Percentiles rank a stretch among this genome's conserved stretches.
These are phyloP conservation scores for Hydrolagus colliei DNA, from an alignment of 2,797 vertebrate species.

Conservation along the genomic window DNA sequence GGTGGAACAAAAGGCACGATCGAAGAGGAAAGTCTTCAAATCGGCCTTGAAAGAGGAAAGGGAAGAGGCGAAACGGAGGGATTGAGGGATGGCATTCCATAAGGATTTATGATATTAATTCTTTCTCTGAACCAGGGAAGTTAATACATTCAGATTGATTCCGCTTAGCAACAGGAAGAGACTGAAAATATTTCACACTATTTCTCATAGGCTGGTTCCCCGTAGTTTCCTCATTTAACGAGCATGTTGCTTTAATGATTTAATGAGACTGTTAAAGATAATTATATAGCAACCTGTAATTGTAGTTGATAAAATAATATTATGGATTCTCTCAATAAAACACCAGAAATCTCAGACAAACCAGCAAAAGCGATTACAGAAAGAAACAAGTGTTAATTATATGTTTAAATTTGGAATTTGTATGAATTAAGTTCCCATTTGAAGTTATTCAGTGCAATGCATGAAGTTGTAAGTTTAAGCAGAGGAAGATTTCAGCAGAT, in stretches of 20 bases:
- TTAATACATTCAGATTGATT: background rate
- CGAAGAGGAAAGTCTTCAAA: too few relatives aligned
- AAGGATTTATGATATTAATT: background rate
- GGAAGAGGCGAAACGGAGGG: too few relatives aligned
- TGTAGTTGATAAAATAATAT: background rate
- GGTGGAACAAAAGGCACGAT: too few relatives aligned
- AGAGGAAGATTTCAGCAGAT: too few relatives aligned
- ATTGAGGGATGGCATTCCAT: too few relatives aligned
- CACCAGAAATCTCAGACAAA: background rate
- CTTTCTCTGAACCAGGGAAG: background rate
- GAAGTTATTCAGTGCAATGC: background rate
- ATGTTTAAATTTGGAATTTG: slow-evolving; percentile 14
- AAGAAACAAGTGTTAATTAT: background rate
- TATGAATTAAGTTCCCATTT: slow-evolving; percentile 2
- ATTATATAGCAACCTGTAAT: background rate
- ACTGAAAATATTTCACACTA: background rate
- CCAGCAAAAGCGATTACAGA: background rate
- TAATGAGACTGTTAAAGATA: background rate
- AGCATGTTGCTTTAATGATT: background rate
- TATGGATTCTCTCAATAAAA: background rate
- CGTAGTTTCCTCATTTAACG: background rate
- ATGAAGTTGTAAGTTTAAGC: background rate
- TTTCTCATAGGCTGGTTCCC: background rate
- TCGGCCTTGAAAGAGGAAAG: too few relatives aligned
- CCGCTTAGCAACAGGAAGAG: background rate